phyloP scores from a whole-genome alignment of 35 echinoderm and acorn worm species.

The Lytechinus variegatus region DNA sequence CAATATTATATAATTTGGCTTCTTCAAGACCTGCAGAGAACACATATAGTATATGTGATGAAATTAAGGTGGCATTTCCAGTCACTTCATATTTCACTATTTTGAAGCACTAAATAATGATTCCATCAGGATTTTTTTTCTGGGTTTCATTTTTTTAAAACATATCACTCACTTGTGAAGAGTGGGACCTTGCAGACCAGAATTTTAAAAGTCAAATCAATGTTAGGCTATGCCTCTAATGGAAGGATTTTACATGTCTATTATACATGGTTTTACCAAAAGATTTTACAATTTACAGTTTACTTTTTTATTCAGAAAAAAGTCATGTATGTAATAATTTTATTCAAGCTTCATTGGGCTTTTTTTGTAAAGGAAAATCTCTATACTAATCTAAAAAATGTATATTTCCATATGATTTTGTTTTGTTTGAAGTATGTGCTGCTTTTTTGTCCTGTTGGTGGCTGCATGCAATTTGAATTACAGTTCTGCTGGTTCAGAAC shows the following conservation, averaged over 20 bases:
- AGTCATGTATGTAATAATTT: not conserved
- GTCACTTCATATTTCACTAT: no score
- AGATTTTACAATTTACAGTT: not conserved
- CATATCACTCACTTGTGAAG: no score
- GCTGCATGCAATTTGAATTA: not conserved
- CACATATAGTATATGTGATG: no score
- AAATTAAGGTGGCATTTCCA: no score
- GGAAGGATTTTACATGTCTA: not conserved
- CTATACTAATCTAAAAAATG: not conserved
- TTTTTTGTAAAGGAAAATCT: not conserved
- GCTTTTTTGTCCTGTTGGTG: not conserved
- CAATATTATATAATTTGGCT: no score
- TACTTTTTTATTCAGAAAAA: not conserved
- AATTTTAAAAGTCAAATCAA: no score
- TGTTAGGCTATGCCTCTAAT: not conserved
- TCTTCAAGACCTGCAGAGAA: no score
- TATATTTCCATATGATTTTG: not conserved
- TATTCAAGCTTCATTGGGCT: not conserved
- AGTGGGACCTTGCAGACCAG: no score
- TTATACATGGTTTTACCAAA: not conserved
- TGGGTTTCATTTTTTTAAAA: no score
- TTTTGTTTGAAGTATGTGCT: not conserved
- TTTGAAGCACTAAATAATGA: no score
- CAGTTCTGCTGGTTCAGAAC: conserved; percentile 9
- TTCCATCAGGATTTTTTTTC: no score